Evolutionary conservation across 2,797 vertebrate species (phyloP), one percentile per base, ranked within the genome.

Genomic region (Silurus lanzhouensis): DNA sequence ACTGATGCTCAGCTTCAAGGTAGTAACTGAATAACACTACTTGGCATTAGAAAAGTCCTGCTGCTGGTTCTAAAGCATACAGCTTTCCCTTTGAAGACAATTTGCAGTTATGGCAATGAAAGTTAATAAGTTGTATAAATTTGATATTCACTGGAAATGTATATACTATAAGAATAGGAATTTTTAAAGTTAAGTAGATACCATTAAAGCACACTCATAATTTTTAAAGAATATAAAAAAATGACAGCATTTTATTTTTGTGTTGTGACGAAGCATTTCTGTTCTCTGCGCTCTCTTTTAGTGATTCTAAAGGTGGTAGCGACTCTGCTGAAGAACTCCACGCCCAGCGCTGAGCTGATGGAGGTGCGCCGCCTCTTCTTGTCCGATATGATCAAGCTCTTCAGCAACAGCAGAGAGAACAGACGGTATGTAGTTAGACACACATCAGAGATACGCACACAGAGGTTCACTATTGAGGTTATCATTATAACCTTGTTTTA

Each of bases 291-390:
- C 6, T 52, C 38, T 8, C 22, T 91, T 90, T 85, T 92, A 99
- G 98, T 99, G 98, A 99, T 99, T 93, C 93, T 99, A 86, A 99
- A 99, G 93, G 98, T 99, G 75, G 98, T 99, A 88, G 98, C 98
- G 83, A 99, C 98, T 0, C 94, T 99, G 88, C 92, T 99, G 91
- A 99, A 99, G 94, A 99, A 97, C 92, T 99, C 98, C 31, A 92
- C 96, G 0, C 97, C 98, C 83, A 98, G 98, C 70, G 90, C 96
- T n/a, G 98, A 99, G 90, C 94, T 99, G 91, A 99, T 99, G 98
- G 98, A 99, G 93, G 98, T 99, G 85, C 95, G 98, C 74, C 96
- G 98, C 84, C 96, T 99, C 86, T 99, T 99, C 92, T 95, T 99
- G 64, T 99, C 98, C 3, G 98, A 99, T 91, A 99, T 99, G 98